Evolutionary conservation across 2,113 vertebrate species (phyloP), one percentile per base, ranked within the genome.

Genomic region (Prinia subflava): DNA sequence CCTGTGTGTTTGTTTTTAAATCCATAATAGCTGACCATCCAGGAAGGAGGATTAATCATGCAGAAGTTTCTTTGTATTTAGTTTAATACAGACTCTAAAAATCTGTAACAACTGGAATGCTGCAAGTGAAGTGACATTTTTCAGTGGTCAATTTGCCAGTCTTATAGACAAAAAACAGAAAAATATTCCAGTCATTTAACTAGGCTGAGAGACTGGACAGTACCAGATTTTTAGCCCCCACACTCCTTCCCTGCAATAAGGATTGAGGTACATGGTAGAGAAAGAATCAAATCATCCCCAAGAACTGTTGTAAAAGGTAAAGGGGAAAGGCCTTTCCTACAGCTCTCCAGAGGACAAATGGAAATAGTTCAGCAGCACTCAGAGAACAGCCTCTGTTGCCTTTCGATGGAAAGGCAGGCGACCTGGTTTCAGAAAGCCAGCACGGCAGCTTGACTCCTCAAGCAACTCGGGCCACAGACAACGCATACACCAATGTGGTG

Each of bases 181-280:
- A 69, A 78, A 59, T 39, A 83, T 50, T 39, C 17, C 47, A 76
- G 23, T 28, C 56, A 49, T 64, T 55, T 49, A 74, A 15, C 41
- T 20, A 64, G 31, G 55, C 41, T 87, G 24, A 80, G 68, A 88
- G 30, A 83, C 15, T 49, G 70, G 53, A 53, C 4, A 9, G 49
- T 27, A 65, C 8, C 2, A 2, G 37, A 31, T 2, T 0, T 49
- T 59, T 24, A 22, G 12, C 9, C 1, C 2, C 3, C 5, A 7
- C 13, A 18, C 4, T 76, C 42, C 18, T 69, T 37, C 75, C 46
- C 33, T 69, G 46, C 53, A 90, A 60, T 35, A 91, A 73, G 27
- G 24, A 64, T 2, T 59, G 44, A 84, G 31, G 35, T 1, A 4
- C 0, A 1, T 20, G 22, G 25, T 19, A 76, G 28, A 80, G 55